These are phyloP conservation scores for Melanostigma gelatinosum DNA, from an alignment of 2,113 vertebrate genomes.

Conservation along the genomic window DNA sequence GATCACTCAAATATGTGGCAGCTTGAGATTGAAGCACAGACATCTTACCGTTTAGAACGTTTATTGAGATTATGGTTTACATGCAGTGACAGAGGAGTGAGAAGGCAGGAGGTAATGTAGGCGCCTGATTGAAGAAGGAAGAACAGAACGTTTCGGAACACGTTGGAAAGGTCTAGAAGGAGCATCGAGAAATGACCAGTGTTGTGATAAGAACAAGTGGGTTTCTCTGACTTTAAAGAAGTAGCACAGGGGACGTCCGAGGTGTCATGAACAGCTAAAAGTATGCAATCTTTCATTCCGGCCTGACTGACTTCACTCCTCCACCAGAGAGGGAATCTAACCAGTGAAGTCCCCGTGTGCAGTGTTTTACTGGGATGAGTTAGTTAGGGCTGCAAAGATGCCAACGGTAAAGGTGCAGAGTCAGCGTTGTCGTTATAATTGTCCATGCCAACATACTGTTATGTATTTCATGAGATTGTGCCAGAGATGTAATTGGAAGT, in stretches of 20 bases:
- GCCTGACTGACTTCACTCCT: neutral
- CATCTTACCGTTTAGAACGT: neutral
- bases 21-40: slow-evolving; percentile 21
- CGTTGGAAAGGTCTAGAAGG: neutral
- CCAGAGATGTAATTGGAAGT: slow-evolving; percentile 30
- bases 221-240: slow-evolving; percentile 4
- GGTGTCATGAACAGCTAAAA: neutral
- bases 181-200: neutral
- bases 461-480: slow-evolving; percentile 37
- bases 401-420: slow-evolving; percentile 30
- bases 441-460: slow-evolving; percentile 34
- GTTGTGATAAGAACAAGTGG: slow-evolving; percentile 19
- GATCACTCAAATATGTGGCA: neutral
- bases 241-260: neutral
- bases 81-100: slow-evolving; percentile 26
- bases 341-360: neutral
- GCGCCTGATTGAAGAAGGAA: neutral
- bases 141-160: neutral
- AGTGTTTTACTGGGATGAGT: neutral
- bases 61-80: slow-evolving; percentile 33
- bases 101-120: slow-evolving; percentile 3
- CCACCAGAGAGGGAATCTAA: neutral
- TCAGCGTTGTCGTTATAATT: neutral
- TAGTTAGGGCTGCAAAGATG: slow-evolving; percentile 14
- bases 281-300: neutral